These are phyloP conservation scores for Bursaphelenchus mucronatus DNA, from an alignment of 1,140 invertebrate species.

Conservation along the genomic window DNA sequence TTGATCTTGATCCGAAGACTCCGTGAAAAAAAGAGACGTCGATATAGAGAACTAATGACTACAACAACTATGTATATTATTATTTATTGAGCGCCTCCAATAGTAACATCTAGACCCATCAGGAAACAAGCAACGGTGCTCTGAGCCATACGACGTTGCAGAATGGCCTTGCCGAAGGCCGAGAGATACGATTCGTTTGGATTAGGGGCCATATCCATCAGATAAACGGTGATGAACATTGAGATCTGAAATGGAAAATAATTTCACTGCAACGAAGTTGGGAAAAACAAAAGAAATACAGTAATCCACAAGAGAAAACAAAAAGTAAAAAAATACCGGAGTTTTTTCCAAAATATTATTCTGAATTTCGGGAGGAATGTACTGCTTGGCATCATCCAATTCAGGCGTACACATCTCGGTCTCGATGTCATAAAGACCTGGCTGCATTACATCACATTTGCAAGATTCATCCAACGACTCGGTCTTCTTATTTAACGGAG, in stretches of 20 bases:
- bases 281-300: background rate
- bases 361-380: slow-evolving; percentile 59
- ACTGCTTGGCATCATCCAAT: slow-evolving; percentile 59
- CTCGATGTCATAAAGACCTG: slow-evolving; percentile 59
- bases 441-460: slow-evolving; percentile 51
- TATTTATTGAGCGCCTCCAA: slow-evolving; percentile 16
- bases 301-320: background rate
- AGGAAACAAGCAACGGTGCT: slow-evolving; percentile 58
- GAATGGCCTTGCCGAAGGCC: slow-evolving; percentile 57
- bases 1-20: too few relatives aligned
- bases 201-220: slow-evolving; percentile 59
- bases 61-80: too few relatives aligned
- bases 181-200: slow-evolving; percentile 57
- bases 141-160: slow-evolving; percentile 59
- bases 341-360: slow-evolving; percentile 60
- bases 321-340: slow-evolving; percentile 38
- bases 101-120: slow-evolving; percentile 56
- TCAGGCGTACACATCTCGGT: slow-evolving; percentile 61
- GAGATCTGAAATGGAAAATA: slow-evolving; percentile 50
- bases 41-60: too few relatives aligned
- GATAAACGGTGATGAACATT: slow-evolving; percentile 61
- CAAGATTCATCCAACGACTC: slow-evolving; percentile 44
- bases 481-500: slow-evolving; percentile 1
- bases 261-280: too few relatives aligned
- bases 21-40: too few relatives aligned